Conservation (phyloP, 2,113 vertebrate genomes). For the Lanius collurio region DNA sequence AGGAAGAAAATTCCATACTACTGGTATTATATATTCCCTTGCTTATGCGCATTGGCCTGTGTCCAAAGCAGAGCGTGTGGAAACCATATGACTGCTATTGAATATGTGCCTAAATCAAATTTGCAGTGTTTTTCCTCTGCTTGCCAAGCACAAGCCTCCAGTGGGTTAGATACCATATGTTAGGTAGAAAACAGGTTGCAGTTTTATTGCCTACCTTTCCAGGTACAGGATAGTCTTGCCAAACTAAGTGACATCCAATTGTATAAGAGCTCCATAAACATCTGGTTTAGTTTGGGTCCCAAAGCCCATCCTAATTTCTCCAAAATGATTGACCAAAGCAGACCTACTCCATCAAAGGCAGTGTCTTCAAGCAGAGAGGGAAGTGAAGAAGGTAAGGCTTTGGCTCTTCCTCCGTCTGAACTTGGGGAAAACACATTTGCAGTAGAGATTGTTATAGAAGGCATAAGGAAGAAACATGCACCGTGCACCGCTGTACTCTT, state of each 20-base stretch:
- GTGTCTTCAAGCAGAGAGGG: background rate
- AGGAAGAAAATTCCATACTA: conserved; percentile 53
- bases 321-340: background rate
- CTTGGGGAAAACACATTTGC: background rate
- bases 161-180: conserved; percentile 52
- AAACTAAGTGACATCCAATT: background rate
- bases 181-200: conserved; percentile 51
- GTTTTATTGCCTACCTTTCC: conserved; percentile 49
- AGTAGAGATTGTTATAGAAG: background rate
- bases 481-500: background rate
- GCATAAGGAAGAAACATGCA: background rate
- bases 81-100: conserved; percentile 60
- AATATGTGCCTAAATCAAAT: conserved; percentile 59
- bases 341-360: background rate
- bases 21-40: conserved; percentile 44
- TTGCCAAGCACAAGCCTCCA: conserved; percentile 47
- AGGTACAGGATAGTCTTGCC: conserved; percentile 23
- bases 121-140: conserved; percentile 12
- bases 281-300: background rate
- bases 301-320: background rate
- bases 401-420: background rate
- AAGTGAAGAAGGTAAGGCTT: background rate
- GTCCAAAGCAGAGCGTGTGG: conserved; percentile 50
- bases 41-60: conserved; percentile 32
- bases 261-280: background rate